These are phyloP conservation scores for Prochilodus magdalenae DNA, from an alignment of 2,113 vertebrate genomes.

Conservation along the genomic window DNA sequence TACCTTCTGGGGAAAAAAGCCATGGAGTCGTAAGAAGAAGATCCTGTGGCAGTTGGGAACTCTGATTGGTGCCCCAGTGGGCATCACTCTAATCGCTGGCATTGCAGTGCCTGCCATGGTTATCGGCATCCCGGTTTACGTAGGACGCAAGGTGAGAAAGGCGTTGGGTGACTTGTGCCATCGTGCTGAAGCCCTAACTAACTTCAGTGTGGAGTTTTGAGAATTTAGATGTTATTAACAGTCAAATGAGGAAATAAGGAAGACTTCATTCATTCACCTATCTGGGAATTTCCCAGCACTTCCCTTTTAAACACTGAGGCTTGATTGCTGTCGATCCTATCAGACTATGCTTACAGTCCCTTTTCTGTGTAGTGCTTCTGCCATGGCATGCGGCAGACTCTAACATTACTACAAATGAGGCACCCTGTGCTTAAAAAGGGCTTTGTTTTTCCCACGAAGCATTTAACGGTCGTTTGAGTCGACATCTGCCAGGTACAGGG, in stretches of 20 bases:
- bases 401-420: not conserved
- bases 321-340: not conserved
- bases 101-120: constrained; percentile 98
- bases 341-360: not conserved
- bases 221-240: not conserved
- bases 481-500: not conserved
- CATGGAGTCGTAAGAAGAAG: constrained; percentile 99
- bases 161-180: not conserved
- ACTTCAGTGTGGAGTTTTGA: not conserved
- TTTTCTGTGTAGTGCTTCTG: not conserved
- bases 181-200: not conserved
- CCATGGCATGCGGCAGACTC: not conserved
- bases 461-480: not conserved
- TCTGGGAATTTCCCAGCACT: constrained; percentile 20
- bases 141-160: constrained; percentile 90
- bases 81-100: constrained; percentile 97
- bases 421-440: not conserved
- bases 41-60: constrained; percentile 98
- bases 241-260: constrained; percentile 19
- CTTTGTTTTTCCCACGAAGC: not conserved
- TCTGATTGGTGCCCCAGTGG: constrained; percentile 93
- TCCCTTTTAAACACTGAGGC: not conserved
- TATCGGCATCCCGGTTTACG: constrained; percentile 97
- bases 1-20: constrained; percentile 99
- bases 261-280: not conserved